These are phyloP conservation scores for Spongilla lacustris DNA, from an alignment of 37 sponge, comb jelly and placozoan species.

Conservation along the genomic window DNA sequence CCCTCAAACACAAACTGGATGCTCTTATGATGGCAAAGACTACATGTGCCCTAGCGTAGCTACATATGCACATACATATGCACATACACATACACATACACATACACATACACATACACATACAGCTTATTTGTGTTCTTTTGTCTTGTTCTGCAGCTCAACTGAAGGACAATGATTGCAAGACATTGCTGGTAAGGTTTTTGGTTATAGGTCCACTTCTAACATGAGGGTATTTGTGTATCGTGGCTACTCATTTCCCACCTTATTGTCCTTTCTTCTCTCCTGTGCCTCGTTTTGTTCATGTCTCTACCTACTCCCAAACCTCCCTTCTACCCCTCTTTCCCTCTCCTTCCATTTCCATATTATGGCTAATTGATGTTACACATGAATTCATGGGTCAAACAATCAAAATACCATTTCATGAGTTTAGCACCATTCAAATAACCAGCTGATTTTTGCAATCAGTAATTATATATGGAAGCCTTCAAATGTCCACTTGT, in stretches of 20 bases:
- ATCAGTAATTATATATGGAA: too few species aligned
- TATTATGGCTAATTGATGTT: neutral
- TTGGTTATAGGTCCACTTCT: neutral
- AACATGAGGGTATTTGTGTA: neutral
- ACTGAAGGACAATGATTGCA: slow-evolving; percentile 15
- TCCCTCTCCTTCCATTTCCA: neutral
- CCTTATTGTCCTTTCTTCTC: neutral
- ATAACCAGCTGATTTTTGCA: too few species aligned
- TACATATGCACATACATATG: too few species aligned
- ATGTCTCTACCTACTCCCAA: neutral
- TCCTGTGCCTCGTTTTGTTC: neutral
- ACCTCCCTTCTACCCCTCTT: too few species aligned
- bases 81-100: too few species aligned
- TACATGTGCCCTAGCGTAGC: too few species aligned
- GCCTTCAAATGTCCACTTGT: too few species aligned
- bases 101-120: neutral
- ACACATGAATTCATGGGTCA: neutral
- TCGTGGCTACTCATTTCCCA: neutral
- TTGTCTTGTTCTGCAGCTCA: slow-evolving; percentile 3
- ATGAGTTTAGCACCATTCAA: too few species aligned
- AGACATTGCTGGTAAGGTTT: slow-evolving; percentile 26
- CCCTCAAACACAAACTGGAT: too few species aligned
- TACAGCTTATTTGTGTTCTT: neutral
- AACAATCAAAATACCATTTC: neutral
- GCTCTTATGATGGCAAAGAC: too few species aligned